Percentiles rank a stretch among this genome's conserved stretches.
Conservation (phyloP, 2,888 invertebrate species). For the Synergus laeviventris region DNA sequence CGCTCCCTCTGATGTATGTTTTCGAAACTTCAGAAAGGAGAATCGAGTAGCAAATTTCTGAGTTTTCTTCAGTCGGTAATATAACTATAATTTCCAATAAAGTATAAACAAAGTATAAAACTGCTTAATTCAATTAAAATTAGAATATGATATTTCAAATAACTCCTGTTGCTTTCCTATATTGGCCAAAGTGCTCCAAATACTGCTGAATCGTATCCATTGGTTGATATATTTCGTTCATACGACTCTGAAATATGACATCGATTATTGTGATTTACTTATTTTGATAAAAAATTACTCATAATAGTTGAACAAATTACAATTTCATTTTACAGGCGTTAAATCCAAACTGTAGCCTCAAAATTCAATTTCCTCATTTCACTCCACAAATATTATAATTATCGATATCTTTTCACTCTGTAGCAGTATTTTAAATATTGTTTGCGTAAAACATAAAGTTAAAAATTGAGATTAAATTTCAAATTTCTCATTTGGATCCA, state of each 20-base stretch:
- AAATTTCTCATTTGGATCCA: too few species aligned
- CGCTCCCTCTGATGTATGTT: neutral
- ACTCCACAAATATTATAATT: too few species aligned
- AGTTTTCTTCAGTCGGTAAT: slow-evolving; percentile 27
- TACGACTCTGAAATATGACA: slow-evolving; percentile 78
- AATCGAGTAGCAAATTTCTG: neutral
- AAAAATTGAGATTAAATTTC: too few species aligned
- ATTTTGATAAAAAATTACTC: neutral
- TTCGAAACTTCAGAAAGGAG: neutral
- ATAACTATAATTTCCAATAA: neutral
- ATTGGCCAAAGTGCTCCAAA: slow-evolving; percentile 93
- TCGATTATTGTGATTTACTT: neutral
- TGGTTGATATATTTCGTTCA: slow-evolving; percentile 92
- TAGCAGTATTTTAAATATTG: too few species aligned
- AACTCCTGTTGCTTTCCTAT: slow-evolving; percentile 86
- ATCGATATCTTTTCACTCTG: too few species aligned
- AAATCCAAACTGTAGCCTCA: too few species aligned
- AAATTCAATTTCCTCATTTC: too few species aligned
- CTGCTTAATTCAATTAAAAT: neutral
- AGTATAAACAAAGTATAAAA: neutral
- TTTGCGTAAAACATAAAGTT: too few species aligned
- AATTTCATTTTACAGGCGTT: too few species aligned
- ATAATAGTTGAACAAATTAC: neutral
- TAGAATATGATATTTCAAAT: slow-evolving; percentile 59
- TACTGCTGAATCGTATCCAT: slow-evolving; percentile 96